Evolutionary conservation across 2,888 invertebrate genomes (phyloP), one percentile per base, ranked within the genome.

Genomic region (Agrochola litura): DNA sequence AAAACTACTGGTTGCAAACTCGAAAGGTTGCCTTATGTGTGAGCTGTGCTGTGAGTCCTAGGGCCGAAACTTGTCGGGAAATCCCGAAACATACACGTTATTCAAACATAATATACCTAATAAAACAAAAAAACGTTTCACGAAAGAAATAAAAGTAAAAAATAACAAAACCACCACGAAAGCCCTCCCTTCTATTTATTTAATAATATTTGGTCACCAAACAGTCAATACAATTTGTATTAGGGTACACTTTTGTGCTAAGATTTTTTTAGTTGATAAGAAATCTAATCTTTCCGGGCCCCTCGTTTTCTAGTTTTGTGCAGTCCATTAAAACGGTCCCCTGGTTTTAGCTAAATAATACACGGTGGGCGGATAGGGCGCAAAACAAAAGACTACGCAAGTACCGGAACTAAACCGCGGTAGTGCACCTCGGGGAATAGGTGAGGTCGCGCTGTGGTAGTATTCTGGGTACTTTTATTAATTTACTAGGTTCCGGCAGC

Each of bases 291-390:
- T 95, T 92, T 94, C 89, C 87, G 83, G 87, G 85, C 95, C 95
- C 95, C 93, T 94, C 92, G 90, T 92, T 92, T 92, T 89, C 90
- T 92, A 92, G 91, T 91, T 83, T 89, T 83, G 86, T 89, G 89
- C 88, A 94, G 94, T 94, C 94, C 95, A 96, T 96, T 96, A 96
- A 95, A 94, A 92, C 89, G 91, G 92, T 92, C 94, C 95, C 95
- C 93, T 93, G 92, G 93, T 94, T 95, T 94, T 93, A 92, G 95
- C 95, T 95, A 95, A 96, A 96, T 96, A 96, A 96, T 96, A 95
- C 94, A 92, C 92, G 92, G 90, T 82, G 89, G 89, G 91, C 91
- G 92, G 93, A 93, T 81, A 76, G 81, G 95, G 96, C 92, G 90
- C 76, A 91, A 94, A 94, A 95, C 94, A 94, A 92, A 95, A 95